Conservation (phyloP, 1,140 invertebrate species). For the Drosophila navojoa region DNA sequence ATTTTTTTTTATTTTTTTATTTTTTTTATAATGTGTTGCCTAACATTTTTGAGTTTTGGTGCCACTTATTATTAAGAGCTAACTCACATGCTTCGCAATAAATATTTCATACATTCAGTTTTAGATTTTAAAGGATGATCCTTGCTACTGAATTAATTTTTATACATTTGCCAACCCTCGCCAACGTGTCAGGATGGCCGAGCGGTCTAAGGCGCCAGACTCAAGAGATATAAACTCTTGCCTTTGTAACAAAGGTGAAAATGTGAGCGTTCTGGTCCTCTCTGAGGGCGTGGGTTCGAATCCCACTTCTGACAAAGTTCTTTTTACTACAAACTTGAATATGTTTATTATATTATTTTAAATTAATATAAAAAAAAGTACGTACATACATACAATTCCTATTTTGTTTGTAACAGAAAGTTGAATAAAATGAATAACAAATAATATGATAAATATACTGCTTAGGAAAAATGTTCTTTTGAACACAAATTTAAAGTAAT, state of each 20-base stretch:
- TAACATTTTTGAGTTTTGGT: too few species aligned
- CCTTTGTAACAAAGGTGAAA: slow-evolving; percentile 53
- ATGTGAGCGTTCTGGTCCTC: slow-evolving; percentile 89
- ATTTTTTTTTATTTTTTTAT: too few species aligned
- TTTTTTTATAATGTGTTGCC: too few species aligned
- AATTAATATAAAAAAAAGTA: too few species aligned
- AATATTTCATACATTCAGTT: too few species aligned
- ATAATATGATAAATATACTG: too few species aligned
- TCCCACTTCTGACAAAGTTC: slow-evolving; percentile 91
- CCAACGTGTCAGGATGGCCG: slow-evolving; percentile 86
- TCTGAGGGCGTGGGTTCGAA: slow-evolving; percentile 94
- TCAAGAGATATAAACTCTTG: slow-evolving; percentile 84
- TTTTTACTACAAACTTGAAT: slow-evolving; percentile 71
- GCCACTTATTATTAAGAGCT: too few species aligned
- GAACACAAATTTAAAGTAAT: too few species aligned
- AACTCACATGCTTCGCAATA: too few species aligned
- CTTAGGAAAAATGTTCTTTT: too few species aligned
- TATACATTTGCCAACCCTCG: background rate
- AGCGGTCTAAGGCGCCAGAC: slow-evolving; percentile 90
- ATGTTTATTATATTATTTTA: background rate
- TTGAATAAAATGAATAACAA: too few species aligned
- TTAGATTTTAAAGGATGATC: background rate
- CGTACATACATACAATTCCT: too few species aligned
- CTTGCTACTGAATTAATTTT: background rate
- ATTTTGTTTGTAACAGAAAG: background rate